phyloP scores from a whole-genome alignment of 37 sponge, comb jelly and placozoan genomes.

The Ianthella basta region DNA sequence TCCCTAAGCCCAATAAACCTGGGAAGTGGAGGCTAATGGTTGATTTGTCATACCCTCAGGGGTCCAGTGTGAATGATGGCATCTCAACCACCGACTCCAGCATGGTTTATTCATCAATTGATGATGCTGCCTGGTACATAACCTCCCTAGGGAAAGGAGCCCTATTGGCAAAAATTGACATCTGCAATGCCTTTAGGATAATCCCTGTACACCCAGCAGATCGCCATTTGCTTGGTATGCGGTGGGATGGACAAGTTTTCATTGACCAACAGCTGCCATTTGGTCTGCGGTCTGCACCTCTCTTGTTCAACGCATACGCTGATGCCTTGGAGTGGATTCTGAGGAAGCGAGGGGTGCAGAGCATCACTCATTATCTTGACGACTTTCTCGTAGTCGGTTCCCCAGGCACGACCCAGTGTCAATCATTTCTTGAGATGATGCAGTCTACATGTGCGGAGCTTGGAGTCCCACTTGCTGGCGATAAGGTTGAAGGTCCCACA shows the following conservation, averaged over 20 bases:
- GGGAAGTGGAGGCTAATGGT: background rate
- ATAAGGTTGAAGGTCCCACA: background rate
- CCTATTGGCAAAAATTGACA: background rate
- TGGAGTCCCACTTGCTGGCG: background rate
- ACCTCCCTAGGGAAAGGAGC: background rate
- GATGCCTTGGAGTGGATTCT: slow-evolving; percentile 9
- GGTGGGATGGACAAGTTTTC: background rate
- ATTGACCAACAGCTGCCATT: slow-evolving; percentile 1
- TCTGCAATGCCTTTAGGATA: background rate
- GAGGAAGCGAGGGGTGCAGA: background rate
- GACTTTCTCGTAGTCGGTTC: background rate
- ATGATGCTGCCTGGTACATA: background rate
- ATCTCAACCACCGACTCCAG: background rate
- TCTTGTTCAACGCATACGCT: background rate
- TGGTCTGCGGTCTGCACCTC: background rate
- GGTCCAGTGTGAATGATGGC: slow-evolving; percentile 8
- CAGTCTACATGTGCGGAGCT: background rate
- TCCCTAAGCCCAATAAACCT: slow-evolving; percentile 3
- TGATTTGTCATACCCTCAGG: background rate
- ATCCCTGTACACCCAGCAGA: background rate
- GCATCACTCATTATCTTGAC: background rate
- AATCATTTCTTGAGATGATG: background rate
- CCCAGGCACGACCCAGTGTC: background rate
- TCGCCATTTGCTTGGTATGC: background rate
- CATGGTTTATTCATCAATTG: background rate